phyloP scores from a whole-genome alignment of 2,797 vertebrate genomes.

The Acanthurus tractus region DNA sequence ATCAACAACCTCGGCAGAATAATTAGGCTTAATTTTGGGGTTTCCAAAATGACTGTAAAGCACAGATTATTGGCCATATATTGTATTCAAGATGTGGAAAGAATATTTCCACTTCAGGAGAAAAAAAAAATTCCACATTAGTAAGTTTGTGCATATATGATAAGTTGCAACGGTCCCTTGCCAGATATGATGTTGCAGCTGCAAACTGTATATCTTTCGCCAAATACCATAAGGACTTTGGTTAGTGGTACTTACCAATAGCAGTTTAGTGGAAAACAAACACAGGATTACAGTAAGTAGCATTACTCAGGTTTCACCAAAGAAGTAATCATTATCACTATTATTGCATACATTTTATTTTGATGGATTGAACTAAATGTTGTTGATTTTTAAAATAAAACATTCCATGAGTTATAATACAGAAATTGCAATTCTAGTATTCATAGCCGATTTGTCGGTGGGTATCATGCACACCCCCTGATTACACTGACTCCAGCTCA shows the following conservation, averaged over 20 bases:
- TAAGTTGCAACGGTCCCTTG: neutral
- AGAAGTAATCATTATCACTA: constrained; percentile 42
- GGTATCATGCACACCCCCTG: constrained; percentile 60
- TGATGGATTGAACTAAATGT: constrained; percentile 42
- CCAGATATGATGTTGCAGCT: neutral
- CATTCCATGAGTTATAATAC: constrained; percentile 48
- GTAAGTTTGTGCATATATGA: constrained; percentile 1
- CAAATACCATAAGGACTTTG: neutral
- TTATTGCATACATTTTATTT: constrained; percentile 51
- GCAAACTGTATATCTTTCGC: neutral
- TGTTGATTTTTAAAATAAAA: constrained; percentile 63
- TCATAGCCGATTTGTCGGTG: constrained; percentile 71
- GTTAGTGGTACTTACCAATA: neutral
- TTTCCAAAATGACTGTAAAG: constrained; percentile 14
- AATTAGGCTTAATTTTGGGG: neutral
- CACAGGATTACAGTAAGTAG: constrained; percentile 35
- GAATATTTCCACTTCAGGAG: neutral
- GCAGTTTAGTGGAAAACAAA: neutral
- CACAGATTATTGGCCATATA: neutral
- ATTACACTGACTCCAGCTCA: constrained; percentile 72
- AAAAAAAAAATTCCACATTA: neutral
- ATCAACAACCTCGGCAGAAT: neutral
- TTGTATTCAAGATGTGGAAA: neutral
- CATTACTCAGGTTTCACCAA: constrained; percentile 45
- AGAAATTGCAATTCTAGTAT: constrained; percentile 56